A percentile compares a stretch with the other conserved stretches of the same genome.
phyloP scores from a whole-genome alignment of 2,888 invertebrate species.

The Dryobotodes eremita region DNA sequence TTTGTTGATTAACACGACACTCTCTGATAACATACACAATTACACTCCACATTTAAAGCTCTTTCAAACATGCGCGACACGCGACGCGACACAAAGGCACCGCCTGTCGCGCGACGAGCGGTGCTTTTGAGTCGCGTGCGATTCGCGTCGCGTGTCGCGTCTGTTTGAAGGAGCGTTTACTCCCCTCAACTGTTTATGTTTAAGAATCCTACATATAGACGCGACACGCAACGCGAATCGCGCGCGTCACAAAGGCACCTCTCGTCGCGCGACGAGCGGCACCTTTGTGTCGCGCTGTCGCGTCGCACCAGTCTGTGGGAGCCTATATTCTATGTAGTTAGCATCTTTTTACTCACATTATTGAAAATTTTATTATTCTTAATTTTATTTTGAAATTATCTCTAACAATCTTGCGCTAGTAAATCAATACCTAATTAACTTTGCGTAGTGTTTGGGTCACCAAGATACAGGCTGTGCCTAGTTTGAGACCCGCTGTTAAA shows the following conservation, averaged over 20 bases:
- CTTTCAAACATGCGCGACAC: too few relatives aligned
- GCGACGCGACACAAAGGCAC: too few relatives aligned
- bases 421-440: not conserved
- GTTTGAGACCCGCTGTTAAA: not conserved
- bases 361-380: not conserved
- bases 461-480: not conserved
- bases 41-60: not conserved
- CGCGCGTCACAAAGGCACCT: too few relatives aligned
- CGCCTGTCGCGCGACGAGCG: too few relatives aligned
- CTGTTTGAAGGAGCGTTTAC: not conserved
- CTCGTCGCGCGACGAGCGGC: too few relatives aligned
- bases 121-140: too few relatives aligned
- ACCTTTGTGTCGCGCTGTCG: too few relatives aligned
- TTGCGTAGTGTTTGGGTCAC: not conserved
- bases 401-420: not conserved
- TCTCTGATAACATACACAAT: not conserved
- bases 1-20: not conserved
- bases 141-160: too few relatives aligned
- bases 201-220: too few relatives aligned
- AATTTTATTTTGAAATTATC: not conserved
- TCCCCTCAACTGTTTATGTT: not conserved
- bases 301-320: too few relatives aligned
- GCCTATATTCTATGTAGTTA: not conserved
- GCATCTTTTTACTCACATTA: not conserved
- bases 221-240: too few relatives aligned